Evolutionary conservation across 2,888 invertebrate species (phyloP), one percentile per base, ranked within the genome.

Genomic region (Erannis defoliaria): DNA sequence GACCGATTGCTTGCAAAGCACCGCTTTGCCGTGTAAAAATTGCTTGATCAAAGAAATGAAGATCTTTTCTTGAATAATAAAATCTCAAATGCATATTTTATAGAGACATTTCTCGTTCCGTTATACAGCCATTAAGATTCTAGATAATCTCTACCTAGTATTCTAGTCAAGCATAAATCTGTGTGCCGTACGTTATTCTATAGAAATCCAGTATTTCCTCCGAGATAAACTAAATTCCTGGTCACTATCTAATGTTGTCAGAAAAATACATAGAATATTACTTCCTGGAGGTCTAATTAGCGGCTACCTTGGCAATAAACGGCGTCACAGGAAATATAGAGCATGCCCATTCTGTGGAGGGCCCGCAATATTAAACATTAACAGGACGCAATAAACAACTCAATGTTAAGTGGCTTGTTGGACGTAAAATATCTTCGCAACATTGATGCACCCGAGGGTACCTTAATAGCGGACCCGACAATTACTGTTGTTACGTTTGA

Each of bases 291-390:
- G 55, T 67, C 68, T 70, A 70, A 70, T 70, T 70, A 70, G 70
- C 64, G 68, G 54, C 57, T 60, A 67, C 66, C 68, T 68, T 64
- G 65, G 66, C 65, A 65, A 51, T 59, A 63, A 66, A 66, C 46
- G 59, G 61, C 66, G 65, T 64, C 66, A 60, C 64, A 68, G 60
- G 42, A 68, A 70, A 67, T 70, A 70, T 65, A 60, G 63, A 60
- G 62, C 62, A 49, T 65, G 57, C 63, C 63, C 58, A 60, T 64
- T 70, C 45, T 49, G 68, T 57, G 70, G 57, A 55, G 49, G 43
- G 60, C 53, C 23, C 64, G 70, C 68, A 66, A 68, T 70, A 70
- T 70, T 68, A 71, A 71, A 71, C 70, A 71, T 71, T 71, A 67
- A 64, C 67, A 66, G 56, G 65, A 71, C 62, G 62, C 61, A 70